These are phyloP conservation scores for Mellivora capensis DNA, from an alignment of 2,113 vertebrate species.

Conservation along the genomic window DNA sequence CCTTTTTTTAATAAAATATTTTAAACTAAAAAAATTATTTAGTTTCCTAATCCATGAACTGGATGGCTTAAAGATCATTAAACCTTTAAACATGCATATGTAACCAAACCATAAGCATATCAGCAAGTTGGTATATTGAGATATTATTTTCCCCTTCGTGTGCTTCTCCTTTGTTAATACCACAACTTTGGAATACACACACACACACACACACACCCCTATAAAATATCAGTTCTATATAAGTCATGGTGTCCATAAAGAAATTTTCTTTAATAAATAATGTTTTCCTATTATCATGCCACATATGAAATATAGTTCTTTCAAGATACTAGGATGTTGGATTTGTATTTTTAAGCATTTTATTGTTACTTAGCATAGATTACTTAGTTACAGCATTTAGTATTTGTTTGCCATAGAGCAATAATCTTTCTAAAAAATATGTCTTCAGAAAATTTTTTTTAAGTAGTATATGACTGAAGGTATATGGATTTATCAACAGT, in stretches of 20 bases:
- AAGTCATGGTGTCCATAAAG: not conserved
- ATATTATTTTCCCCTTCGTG: not conserved
- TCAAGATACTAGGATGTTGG: not conserved
- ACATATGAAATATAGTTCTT: not conserved
- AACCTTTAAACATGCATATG: not conserved
- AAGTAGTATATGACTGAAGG: not conserved
- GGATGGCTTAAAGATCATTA: not conserved
- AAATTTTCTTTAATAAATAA: not conserved
- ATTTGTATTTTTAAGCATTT: constrained; percentile 11
- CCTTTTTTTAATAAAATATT: not conserved
- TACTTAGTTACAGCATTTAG: not conserved
- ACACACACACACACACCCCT: not conserved
- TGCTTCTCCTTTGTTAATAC: not conserved
- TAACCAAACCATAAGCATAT: not conserved
- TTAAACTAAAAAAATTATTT: not conserved
- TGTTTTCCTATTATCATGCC: not conserved
- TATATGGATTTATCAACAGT: not conserved
- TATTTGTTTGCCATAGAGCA: constrained; percentile 15
- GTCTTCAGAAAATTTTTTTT: not conserved
- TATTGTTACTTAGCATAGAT: not conserved
- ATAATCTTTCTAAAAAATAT: not conserved
- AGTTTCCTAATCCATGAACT: not conserved
- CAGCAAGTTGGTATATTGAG: not conserved
- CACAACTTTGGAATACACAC: not conserved
- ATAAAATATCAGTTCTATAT: not conserved